Conservation (phyloP, 2,113 vertebrate genomes). For the Aleadryas rufinucha region DNA sequence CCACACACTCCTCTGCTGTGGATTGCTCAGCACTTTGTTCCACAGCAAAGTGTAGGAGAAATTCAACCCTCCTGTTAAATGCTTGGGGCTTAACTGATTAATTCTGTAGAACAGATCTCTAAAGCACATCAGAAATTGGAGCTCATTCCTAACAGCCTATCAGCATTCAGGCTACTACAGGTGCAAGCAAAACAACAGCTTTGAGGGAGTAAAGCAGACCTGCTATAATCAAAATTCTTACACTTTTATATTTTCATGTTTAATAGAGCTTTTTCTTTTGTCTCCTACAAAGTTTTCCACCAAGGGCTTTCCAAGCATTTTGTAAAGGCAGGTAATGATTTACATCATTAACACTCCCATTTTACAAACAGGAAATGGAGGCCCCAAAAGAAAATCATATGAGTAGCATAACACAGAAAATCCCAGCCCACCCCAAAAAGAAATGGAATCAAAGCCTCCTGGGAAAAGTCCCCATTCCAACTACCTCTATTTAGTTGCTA, state of each 20-base stretch:
- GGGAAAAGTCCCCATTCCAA: not conserved
- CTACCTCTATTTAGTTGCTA: not conserved
- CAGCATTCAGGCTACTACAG: not conserved
- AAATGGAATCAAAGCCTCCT: not conserved
- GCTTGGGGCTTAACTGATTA: not conserved
- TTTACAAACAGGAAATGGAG: not conserved
- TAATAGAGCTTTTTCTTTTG: not conserved
- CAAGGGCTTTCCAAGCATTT: not conserved
- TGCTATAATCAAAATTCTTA: not conserved
- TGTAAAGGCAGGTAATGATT: not conserved
- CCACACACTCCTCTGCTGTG: not conserved
- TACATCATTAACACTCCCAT: not conserved
- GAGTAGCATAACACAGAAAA: not conserved
- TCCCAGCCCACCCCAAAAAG: not conserved
- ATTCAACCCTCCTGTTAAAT: not conserved
- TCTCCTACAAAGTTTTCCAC: not conserved
- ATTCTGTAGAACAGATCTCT: not conserved
- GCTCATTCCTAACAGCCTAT: not conserved
- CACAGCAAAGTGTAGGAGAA: not conserved
- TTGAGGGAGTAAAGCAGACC: not conserved
- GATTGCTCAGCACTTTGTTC: conserved; percentile 40
- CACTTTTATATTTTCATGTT: not conserved
- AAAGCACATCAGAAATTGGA: not conserved
- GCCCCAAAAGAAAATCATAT: not conserved
- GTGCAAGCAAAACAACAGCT: not conserved